Conservation (phyloP, 2,113 vertebrate species). For the Cynocephalus volans region DNA sequence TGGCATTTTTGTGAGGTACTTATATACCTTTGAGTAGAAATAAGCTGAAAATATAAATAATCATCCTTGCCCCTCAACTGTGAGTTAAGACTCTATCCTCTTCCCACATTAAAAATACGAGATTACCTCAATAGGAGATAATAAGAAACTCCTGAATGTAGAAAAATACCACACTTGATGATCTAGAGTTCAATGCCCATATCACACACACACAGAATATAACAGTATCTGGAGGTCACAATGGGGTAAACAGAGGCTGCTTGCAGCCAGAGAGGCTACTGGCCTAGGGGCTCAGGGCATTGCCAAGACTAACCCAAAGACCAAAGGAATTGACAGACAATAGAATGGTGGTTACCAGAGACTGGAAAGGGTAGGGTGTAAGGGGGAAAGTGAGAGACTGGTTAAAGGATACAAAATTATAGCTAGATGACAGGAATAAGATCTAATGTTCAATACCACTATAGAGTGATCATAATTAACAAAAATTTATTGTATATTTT, state of each 20-base stretch:
- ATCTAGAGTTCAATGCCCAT: not conserved
- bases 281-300: not conserved
- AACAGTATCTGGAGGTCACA: not conserved
- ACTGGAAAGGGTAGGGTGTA: too few species aligned
- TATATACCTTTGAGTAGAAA: constrained; percentile 13
- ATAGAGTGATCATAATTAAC: too few species aligned
- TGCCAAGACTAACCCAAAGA: not conserved
- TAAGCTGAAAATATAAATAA: constrained; percentile 38
- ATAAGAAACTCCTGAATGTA: constrained; percentile 6
- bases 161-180: not conserved
- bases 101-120: not conserved
- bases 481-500: too few species aligned
- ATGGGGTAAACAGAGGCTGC: not conserved
- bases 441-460: too few species aligned
- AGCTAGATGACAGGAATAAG: too few species aligned
- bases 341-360: too few species aligned
- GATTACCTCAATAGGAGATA: not conserved
- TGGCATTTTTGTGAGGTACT: constrained; percentile 22
- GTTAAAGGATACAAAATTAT: too few species aligned
- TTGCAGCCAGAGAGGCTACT: not conserved
- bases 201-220: not conserved
- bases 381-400: too few species aligned
- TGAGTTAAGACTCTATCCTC: constrained; percentile 9
- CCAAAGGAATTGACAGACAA: not conserved
- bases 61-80: not conserved